Evolutionary conservation across 2,113 vertebrate genomes (phyloP).

Genomic region (Melospiza melodia): DNA sequence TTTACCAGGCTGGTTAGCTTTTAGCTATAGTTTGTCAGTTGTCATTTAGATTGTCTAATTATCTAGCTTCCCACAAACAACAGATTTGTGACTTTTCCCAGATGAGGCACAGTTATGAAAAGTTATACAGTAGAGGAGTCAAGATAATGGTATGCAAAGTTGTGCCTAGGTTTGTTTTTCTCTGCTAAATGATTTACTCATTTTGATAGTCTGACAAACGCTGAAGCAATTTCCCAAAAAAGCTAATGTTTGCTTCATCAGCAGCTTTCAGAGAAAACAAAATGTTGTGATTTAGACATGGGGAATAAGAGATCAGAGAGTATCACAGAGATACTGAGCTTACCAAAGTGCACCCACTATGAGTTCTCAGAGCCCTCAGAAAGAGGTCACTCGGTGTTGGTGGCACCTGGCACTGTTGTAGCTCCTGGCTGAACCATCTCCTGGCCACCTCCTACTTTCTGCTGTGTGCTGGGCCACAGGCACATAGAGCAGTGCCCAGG

Average conservation of each 20-base stretch:
- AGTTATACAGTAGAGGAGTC: neutral
- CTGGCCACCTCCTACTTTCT: neutral
- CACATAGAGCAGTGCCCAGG: neutral
- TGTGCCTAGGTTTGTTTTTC: conserved; percentile 30
- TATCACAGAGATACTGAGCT: neutral
- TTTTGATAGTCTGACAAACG: conserved; percentile 21
- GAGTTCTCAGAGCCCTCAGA: neutral
- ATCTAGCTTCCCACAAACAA: conserved; percentile 16
- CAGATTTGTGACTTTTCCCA: conserved; percentile 31
- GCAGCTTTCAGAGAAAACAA: conserved; percentile 27
- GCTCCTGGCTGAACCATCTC: neutral
- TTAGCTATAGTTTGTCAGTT: conserved; percentile 8
- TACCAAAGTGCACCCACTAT: neutral
- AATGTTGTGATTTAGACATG: neutral
- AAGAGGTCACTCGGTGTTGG: neutral
- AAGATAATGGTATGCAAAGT: conserved; percentile 3
- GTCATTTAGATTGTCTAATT: conserved; percentile 41
- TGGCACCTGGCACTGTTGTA: neutral
- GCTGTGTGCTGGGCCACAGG: neutral
- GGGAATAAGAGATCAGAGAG: neutral
- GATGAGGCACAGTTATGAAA: conserved; percentile 16
- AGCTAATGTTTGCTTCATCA: neutral
- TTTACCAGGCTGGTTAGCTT: conserved; percentile 26
- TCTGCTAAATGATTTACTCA: conserved; percentile 3
- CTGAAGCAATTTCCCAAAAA: neutral